Evolutionary conservation across 1,140 invertebrate genomes (phyloP).

Genomic region (Tribolium castaneum): DNA sequence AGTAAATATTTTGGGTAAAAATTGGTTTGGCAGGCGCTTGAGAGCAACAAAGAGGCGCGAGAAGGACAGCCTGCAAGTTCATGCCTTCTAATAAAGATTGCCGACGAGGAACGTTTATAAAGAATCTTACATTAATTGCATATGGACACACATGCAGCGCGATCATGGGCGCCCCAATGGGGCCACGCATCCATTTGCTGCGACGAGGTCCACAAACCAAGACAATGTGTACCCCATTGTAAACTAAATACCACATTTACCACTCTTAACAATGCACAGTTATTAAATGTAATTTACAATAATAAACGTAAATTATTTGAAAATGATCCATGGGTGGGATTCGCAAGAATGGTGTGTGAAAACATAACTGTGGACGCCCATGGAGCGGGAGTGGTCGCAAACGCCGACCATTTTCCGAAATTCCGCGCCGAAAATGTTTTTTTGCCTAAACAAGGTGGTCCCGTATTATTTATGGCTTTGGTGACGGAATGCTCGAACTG

Average conservation of each 20-base stretch:
- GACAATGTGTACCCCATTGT: background rate
- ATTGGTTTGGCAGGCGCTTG: conserved; percentile 1
- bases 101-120: conserved; percentile 48
- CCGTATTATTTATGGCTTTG: conserved; percentile 38
- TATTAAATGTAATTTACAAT: conserved; percentile 30
- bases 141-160: conserved; percentile 48
- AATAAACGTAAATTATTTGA: conserved; percentile 33
- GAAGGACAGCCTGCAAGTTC: conserved; percentile 41
- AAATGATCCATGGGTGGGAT: conserved; percentile 28
- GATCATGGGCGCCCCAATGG: conserved; percentile 28
- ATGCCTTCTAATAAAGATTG: conserved; percentile 49
- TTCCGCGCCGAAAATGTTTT: conserved; percentile 33
- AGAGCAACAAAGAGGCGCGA: conserved; percentile 19
- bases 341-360: conserved; percentile 23
- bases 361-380: conserved; percentile 17
- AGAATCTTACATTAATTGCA: conserved; percentile 50
- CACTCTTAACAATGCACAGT: conserved; percentile 1
- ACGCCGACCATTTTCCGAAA: conserved; percentile 47
- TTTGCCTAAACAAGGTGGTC: conserved; percentile 24
- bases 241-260: conserved; percentile 31
- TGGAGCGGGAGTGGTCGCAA: conserved; percentile 37
- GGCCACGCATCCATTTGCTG: conserved; percentile 21
- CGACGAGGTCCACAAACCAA: conserved; percentile 3
- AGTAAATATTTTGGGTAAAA: background rate
- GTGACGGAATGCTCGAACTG: conserved; percentile 10